Conservation (phyloP, 2,797 vertebrate species). For the Acanthiza pusilla region DNA sequence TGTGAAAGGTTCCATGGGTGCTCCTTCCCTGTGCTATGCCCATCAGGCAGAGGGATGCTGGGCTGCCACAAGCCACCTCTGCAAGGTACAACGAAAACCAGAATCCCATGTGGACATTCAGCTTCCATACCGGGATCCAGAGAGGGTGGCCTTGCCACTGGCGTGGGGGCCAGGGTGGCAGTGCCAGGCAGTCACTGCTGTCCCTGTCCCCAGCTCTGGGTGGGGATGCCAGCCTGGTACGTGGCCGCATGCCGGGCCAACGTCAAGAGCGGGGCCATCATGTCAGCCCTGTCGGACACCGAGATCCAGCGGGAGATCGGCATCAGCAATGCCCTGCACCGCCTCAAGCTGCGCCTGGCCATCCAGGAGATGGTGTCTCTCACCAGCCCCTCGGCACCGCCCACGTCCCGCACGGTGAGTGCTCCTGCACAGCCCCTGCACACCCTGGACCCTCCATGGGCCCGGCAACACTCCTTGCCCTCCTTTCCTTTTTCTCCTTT, state of each 20-base stretch:
- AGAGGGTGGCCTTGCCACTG: not conserved
- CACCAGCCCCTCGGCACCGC: slow-evolving; percentile 93
- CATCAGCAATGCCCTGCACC: slow-evolving; percentile 94
- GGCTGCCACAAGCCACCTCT: too few species aligned
- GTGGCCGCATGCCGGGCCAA: slow-evolving; percentile 95
- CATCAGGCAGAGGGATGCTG: not conserved
- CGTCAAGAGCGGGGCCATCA: slow-evolving; percentile 96
- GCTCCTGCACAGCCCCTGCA: not conserved
- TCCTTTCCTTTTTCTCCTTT: not conserved
- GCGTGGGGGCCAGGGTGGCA: not conserved
- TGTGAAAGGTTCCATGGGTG: rapidly evolving
- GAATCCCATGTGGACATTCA: not conserved
- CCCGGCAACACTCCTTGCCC: not conserved
- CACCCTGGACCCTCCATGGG: rapidly evolving
- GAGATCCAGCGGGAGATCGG: slow-evolving; percentile 97
- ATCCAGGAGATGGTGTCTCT: slow-evolving; percentile 98
- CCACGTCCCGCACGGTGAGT: slow-evolving; percentile 92
- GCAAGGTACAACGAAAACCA: not conserved
- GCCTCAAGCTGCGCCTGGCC: slow-evolving; percentile 91
- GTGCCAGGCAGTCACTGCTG: not conserved
- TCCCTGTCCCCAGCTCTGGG: slow-evolving; percentile 84
- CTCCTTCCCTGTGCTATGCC: not conserved
- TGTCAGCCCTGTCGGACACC: slow-evolving; percentile 94
- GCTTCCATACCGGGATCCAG: not conserved
- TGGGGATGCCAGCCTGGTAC: slow-evolving; percentile 98